Conservation (phyloP, 2,888 invertebrate species). For the Agrotis exclamationis region DNA sequence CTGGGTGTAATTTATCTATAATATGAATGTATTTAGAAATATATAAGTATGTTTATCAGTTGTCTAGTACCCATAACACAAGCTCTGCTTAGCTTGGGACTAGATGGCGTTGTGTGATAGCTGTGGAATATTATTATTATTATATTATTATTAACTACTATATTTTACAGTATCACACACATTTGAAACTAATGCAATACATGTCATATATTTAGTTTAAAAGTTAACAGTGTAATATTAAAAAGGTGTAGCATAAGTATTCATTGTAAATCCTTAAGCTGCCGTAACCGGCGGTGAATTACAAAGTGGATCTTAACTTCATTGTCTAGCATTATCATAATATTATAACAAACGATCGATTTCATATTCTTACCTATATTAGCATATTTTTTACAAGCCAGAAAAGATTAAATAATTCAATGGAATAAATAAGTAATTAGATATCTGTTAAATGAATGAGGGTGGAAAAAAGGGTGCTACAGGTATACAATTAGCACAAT, state of each 20-base stretch:
- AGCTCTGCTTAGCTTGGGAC: too few species aligned
- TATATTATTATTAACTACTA: too few species aligned
- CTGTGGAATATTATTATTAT: too few species aligned
- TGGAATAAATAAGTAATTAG: slow-evolving; percentile 26
- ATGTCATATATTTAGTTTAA: slow-evolving; percentile 55
- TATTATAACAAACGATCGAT: slow-evolving; percentile 50
- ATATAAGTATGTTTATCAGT: too few species aligned
- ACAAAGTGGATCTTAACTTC: slow-evolving; percentile 55
- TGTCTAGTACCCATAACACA: too few species aligned
- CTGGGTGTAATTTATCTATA: too few species aligned
- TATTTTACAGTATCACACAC: slow-evolving; percentile 70
- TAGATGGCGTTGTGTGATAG: too few species aligned
- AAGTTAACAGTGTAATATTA: slow-evolving; percentile 70
- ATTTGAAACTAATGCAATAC: slow-evolving; percentile 65
- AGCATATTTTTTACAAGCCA: slow-evolving; percentile 55
- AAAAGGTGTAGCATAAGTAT: slow-evolving; percentile 64
- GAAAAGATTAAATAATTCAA: slow-evolving; percentile 46
- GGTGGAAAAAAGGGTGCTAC: slow-evolving; percentile 9
- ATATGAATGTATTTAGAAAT: too few species aligned
- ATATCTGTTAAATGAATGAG: slow-evolving; percentile 25
- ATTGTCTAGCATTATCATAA: slow-evolving; percentile 44
- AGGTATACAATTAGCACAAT: slow-evolving; percentile 23
- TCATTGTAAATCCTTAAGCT: slow-evolving; percentile 59
- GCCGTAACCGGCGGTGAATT: slow-evolving; percentile 48
- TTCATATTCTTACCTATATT: slow-evolving; percentile 48